Evolutionary conservation across 2,797 vertebrate genomes (phyloP), one percentile per base, ranked within the genome.

Genomic region (Amblyraja radiata): DNA sequence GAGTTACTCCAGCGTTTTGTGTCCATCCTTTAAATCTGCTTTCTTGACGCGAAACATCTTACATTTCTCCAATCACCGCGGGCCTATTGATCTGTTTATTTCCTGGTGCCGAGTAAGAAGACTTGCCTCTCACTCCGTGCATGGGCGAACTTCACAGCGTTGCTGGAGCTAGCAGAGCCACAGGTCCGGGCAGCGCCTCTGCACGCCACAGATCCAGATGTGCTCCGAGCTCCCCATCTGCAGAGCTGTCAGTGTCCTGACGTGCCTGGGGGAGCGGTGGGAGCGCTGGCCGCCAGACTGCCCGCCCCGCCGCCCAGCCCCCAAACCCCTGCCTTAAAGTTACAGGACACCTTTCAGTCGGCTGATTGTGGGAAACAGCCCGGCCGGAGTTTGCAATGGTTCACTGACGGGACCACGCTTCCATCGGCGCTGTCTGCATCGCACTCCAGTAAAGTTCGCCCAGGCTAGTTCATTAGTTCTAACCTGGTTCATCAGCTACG

Each of bases 371-470:
- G 61, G 28, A 36, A 28, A 14, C 84, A 68, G 36, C 11, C 23
- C 63, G 84, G 84, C 84, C 32, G 84, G 61, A 88, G n/a, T 36
- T n/a, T 88, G 84, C 16, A 36, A 68, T 88, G 84, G 61, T 68
- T 88, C 84, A 88, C n/a, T 88, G 84, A 18, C 14, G n/a, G 32
- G 61, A 68, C 84, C 84, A 46, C 63, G 16, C 68, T 8, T 32
- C 61, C 61, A 88, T 36, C 61, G 61, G 84, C n/a, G n/a, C 65
- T 68, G 84, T 88, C 68, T 88, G 65, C 61, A 32, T 68, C 36
- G 32, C n/a, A 36, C 61, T 88, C 65, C 84, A 36, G 16, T 21
- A 32, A 68, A 9, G 84, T 36, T 88, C 84, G 28, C 58, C 58
- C 58, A 63, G 46, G 46, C 46, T 46, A 46, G 46, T 46, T 46